Evolutionary conservation across 2,888 invertebrate species (phyloP).

Genomic region (Helicoverpa assulta): DNA sequence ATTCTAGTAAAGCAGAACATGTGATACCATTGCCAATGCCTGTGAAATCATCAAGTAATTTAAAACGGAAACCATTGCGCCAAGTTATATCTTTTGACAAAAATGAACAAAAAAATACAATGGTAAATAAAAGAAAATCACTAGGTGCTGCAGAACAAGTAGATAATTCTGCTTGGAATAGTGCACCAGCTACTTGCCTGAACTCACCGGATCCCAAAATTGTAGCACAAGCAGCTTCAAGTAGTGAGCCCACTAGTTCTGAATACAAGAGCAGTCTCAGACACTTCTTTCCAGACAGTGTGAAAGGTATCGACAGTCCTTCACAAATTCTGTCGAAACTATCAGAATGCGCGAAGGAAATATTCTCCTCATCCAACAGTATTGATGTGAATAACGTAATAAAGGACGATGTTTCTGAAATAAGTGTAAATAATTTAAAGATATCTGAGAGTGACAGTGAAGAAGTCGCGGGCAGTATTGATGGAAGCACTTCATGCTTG

Average conservation of each 20-base stretch:
- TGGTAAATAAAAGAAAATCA: conserved; percentile 65
- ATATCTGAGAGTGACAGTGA: conserved; percentile 88
- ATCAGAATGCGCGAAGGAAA: conserved; percentile 88
- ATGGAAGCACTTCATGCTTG: conserved; percentile 86
- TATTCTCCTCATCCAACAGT: conserved; percentile 86
- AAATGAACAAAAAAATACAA: conserved; percentile 72
- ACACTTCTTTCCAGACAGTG: conserved; percentile 87
- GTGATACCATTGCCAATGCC: conserved; percentile 93
- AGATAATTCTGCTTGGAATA: conserved; percentile 82
- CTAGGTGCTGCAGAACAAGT: conserved; percentile 62
- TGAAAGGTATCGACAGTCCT: conserved; percentile 84
- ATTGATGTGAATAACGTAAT: conserved; percentile 80
- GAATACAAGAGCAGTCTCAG: conserved; percentile 81
- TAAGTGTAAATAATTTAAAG: conserved; percentile 84
- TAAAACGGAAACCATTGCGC: conserved; percentile 83
- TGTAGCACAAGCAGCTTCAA: conserved; percentile 75
- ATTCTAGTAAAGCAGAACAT: conserved; percentile 90
- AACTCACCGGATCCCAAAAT: conserved; percentile 89
- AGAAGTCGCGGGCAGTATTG: conserved; percentile 85
- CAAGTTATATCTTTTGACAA: conserved; percentile 89
- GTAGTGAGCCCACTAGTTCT: conserved; percentile 86
- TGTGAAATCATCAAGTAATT: conserved; percentile 84
- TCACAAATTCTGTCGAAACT: conserved; percentile 85
- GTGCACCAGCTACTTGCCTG: conserved; percentile 91
- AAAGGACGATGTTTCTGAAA: conserved; percentile 83